Evolutionary conservation across 2,113 vertebrate genomes (phyloP), one percentile per base, ranked within the genome.

Genomic region (Strigops habroptila): DNA sequence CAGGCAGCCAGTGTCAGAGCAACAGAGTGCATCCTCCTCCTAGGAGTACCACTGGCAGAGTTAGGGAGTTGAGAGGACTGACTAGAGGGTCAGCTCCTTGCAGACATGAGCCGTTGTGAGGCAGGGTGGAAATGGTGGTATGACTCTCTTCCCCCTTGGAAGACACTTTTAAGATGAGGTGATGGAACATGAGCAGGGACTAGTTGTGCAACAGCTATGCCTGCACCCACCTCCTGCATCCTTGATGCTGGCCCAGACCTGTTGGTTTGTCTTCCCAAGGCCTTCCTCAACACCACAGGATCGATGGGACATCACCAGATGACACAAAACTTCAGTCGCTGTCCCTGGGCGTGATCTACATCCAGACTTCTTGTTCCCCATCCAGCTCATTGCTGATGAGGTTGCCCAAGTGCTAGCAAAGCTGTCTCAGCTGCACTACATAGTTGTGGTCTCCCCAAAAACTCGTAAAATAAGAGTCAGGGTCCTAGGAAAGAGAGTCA

Each of bases 281-380:
- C 14, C 11, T 79, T 19, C 27, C 63, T 57, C 31, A 28, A 14
- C 23, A 18, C 39, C 51, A 9, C 2, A 5, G 49, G 14, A 10
- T 52, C 52, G 22, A 7, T 55, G 33, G 59, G 41, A 15, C 30
- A 13, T 52, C 33, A 25, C 2, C 0, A 1, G 4, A 7, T 21
- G 12, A 15, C 5, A 2, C 1, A 1, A 24, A 24, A 51, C 33
- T 17, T 44, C 14, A 3, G 0, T 0, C 6, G 1, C 39, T 30
- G 7, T 60, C 18, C 33, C 31, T 85, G 25, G 25, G 33, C 10
- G 18, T 46, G 46, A 37, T 67, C 18, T 23, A 43, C 31, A 67
- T 23, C 18, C 25, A 27, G 3, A 27, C 7, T 62, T 4, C 1
- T 10, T 64, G 14, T 22, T 69, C 7, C 3, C 24, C 31, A 65